Base-by-base conservation (phyloP, 2,113 vertebrate genomes). In the Colistium nudipinnis region DNA sequence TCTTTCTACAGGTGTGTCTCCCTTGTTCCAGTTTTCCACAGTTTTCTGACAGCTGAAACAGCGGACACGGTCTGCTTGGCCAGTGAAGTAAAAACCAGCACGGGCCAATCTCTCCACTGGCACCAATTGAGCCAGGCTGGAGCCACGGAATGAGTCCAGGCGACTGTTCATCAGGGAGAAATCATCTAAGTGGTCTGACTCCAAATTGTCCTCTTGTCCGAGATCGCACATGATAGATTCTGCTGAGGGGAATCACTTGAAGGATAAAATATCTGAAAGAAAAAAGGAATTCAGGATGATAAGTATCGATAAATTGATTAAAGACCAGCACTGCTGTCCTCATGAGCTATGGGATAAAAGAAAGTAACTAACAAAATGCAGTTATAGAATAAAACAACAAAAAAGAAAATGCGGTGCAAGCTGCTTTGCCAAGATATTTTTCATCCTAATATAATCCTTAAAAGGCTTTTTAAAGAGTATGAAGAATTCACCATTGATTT, bases 1-100 rank as follows among this genome's bases (percentile, higher is more conserved):
- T 36, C 91, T 94, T 76, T 94, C 90, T 43, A 94, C 48, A 20
- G 95, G 96, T 6, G 82, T 87, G 71, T 98, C 96, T 31, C 90
- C 96, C 9, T 51, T 84, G 0, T 70, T 53, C 98, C 98, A 98
- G 85, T 95, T 93, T 85, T 96, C 94, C 49, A 94, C 12, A 16
- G 88, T 90, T 7, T 71, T 83, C 4, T 73, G 76, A 88, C 97
- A 99, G 72, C 96, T 94, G 86, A 96, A 98, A 87, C 98, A 98
- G 55, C 86, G 70, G n/a, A 97, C 98, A 0, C 87, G 89, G 78
- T 98, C 96, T 1, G 91, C 88, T n/a, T 87, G 65, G 22, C 97
- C 98, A 0, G 94, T 96, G 71, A 95, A 97, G 41, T 95, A 93
- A 82, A 98, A 97, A 28, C 96, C 98, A 17, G 96, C 96, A 25